Evolutionary conservation across 2,797 vertebrate species (phyloP), one percentile per base, ranked within the genome.

Genomic region (Hippopotamyrus pictus): DNA sequence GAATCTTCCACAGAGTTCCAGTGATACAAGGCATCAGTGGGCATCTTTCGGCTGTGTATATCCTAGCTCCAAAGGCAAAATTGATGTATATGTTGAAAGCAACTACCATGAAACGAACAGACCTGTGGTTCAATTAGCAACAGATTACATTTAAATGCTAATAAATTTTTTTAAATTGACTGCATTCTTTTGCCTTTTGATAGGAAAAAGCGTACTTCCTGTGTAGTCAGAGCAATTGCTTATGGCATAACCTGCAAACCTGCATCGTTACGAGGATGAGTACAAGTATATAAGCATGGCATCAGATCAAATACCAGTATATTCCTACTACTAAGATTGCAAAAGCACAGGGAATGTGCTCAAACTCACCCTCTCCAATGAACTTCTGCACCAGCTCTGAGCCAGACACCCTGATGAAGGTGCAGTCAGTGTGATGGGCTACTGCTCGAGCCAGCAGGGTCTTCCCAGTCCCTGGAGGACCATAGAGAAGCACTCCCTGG

Each of bases 331-430:
- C 22, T 65, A 25, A 69, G 62, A 69, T 11, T 69, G 62, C 62
- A 69, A 65, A 22, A 29, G 22, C 59, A 29, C 59, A 29, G 22
- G 22, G 22, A 9, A 29, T 65, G 22, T 29, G 25, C 8, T 11
- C 33, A 7, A 33, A 65, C 92, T 90, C 89, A 99, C 99, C 99
- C 93, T 99, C 98, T 19, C 99, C 99, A 0, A 99, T 99, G 93
- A 99, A 99, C 91, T 99, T 99, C 96, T 99, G 99, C 91, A 99
- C 99, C 89, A 99, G 94, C 91, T 99, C 99, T 0, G 99, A 99
- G 90, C 99, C 99, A 0, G 99, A 99, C 46, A 99, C 99, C 0
- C 99, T 96, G 94, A 99, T 99, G 94, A 99, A 99, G 89, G 98
- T 99, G 91, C 99, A 99, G 94, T 99, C 99, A 0, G 99, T 99